Percentiles rank a stretch among this genome's conserved stretches.
These are phyloP conservation scores for Sceloporus tristichus DNA, from an alignment of 2,113 vertebrate genomes.

Conservation along the genomic window DNA sequence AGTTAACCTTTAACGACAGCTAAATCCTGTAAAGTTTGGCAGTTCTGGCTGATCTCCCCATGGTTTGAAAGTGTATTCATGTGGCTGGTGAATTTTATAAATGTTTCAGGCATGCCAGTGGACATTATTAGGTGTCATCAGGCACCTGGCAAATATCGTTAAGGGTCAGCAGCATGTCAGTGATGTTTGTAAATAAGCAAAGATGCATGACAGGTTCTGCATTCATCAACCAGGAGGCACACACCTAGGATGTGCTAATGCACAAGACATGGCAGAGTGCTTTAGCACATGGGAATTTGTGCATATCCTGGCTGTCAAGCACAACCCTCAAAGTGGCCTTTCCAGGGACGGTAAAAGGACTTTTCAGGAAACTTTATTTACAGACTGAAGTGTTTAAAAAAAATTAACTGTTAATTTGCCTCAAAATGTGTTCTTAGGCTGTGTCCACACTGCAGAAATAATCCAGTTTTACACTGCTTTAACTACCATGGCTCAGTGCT, in stretches of 20 bases:
- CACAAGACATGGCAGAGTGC: conserved; percentile 51
- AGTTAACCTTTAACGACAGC: conserved; percentile 17
- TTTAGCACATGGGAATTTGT: conserved; percentile 34
- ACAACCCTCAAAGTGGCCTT: conserved; percentile 17
- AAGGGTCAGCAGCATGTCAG: conserved; percentile 62
- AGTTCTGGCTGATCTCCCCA: conserved; percentile 10
- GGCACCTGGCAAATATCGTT: conserved; percentile 45
- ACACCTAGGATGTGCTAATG: conserved; percentile 56
- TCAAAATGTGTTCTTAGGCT: conserved; percentile 48
- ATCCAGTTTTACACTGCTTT: too few species aligned
- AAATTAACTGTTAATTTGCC: conserved; percentile 49
- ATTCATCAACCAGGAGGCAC: conserved; percentile 45
- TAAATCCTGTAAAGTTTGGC: conserved; percentile 43
- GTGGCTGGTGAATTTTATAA: conserved; percentile 41
- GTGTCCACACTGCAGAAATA: too few species aligned
- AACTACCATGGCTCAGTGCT: too few species aligned
- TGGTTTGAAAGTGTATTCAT: conserved; percentile 20
- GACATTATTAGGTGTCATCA: conserved; percentile 63
- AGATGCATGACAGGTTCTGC: conserved; percentile 49
- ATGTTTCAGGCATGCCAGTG: conserved; percentile 61
- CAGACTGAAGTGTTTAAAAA: conserved; percentile 38
- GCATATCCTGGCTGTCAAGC: conserved; percentile 21
- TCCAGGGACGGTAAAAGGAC: conserved; percentile 1
- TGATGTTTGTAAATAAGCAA: conserved; percentile 63
- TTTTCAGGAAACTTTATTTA: conserved; percentile 24